Percentiles rank a stretch among this genome's conserved stretches.
Evolutionary conservation across 2,888 invertebrate genomes (phyloP).

Genomic region (Macaria notata): DNA sequence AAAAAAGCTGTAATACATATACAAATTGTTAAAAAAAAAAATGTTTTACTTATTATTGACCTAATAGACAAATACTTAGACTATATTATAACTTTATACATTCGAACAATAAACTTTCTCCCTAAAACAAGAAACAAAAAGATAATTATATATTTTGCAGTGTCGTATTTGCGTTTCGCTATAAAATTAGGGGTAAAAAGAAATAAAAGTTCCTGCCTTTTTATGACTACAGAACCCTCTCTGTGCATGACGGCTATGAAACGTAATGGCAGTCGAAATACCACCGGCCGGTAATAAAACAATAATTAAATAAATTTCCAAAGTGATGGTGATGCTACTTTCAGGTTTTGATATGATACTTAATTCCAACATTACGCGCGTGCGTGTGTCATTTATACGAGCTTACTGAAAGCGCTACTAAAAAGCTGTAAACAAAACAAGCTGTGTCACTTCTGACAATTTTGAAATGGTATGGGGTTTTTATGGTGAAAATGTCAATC

Average conservation of each 20-base stretch:
- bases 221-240: slow-evolving; percentile 35
- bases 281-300: slow-evolving; percentile 38
- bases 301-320: slow-evolving; percentile 45
- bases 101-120: neutral
- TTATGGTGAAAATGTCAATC: too few species aligned
- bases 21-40: too few species aligned
- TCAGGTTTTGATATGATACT: neutral
- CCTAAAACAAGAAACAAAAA: neutral
- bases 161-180: slow-evolving; percentile 10
- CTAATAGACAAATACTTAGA: too few species aligned
- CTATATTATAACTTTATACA: too few species aligned
- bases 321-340: slow-evolving; percentile 28
- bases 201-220: slow-evolving; percentile 29
- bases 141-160: neutral
- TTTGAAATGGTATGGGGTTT: too few species aligned
- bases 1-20: too few species aligned
- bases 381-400: too few species aligned
- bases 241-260: slow-evolving; percentile 45
- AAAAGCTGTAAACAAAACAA: too few species aligned
- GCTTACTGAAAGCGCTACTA: too few species aligned
- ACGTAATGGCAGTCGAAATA: slow-evolving; percentile 42
- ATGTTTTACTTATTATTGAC: too few species aligned
- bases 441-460: too few species aligned
- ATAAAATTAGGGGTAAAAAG: slow-evolving; percentile 21
- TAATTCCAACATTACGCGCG: too few species aligned